Evolutionary conservation across 2,113 vertebrate species (phyloP).

Genomic region (Aegotheles bennettii): DNA sequence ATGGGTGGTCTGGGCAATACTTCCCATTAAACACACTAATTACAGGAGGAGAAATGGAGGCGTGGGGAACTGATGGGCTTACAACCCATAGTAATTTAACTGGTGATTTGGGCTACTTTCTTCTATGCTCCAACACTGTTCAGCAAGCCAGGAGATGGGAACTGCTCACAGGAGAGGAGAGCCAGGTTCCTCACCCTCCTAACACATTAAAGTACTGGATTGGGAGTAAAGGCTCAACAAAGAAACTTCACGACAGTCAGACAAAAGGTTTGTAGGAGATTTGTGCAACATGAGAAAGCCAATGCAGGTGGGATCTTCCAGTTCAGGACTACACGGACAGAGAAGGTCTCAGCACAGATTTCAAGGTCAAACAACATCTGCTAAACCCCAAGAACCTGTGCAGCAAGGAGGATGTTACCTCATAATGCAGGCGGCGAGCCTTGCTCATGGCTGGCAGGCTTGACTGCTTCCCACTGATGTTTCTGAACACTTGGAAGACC

Average conservation of each 20-base stretch:
- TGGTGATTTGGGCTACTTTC: neutral
- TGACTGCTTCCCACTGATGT: constrained; percentile 92
- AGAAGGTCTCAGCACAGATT: neutral
- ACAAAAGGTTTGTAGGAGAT: neutral
- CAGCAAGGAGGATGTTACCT: constrained; percentile 59
- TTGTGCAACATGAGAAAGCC: neutral
- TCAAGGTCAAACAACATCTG: neutral
- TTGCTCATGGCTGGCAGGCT: constrained; percentile 94
- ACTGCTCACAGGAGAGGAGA: neutral
- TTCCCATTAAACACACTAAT: neutral
- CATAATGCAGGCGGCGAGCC: constrained; percentile 91
- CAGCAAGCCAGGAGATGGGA: neutral
- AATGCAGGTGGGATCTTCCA: neutral
- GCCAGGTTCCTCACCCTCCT: neutral
- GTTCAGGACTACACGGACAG: neutral
- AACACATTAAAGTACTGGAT: neutral
- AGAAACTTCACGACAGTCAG: neutral
- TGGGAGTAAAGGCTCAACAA: neutral
- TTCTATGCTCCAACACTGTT: neutral
- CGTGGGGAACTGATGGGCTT: neutral
- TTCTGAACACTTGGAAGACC: constrained; percentile 97
- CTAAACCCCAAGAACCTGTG: neutral
- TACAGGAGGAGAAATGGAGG: neutral
- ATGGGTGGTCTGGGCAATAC: neutral
- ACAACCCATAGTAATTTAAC: neutral